A percentile compares a stretch with the other conserved stretches of the same genome.
Conservation (phyloP, 2,113 vertebrate genomes). For the Crocuta crocuta region DNA sequence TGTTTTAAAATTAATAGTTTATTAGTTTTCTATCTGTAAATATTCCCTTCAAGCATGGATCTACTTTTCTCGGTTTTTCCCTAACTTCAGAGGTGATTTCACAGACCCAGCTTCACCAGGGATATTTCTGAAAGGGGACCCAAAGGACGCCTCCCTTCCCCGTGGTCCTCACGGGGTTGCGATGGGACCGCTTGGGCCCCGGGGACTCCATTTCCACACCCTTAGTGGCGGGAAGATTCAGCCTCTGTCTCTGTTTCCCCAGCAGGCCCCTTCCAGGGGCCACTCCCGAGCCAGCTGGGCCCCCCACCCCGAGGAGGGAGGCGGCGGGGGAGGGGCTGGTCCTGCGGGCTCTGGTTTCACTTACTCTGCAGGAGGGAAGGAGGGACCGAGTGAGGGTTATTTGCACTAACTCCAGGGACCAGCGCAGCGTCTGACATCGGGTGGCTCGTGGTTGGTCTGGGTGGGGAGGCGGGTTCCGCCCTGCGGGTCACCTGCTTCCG, state of each 20-base stretch:
- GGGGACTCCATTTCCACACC: neutral
- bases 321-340: accelerated
- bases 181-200: accelerated
- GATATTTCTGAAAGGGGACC: neutral
- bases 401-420: too few relatives aligned
- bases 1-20: constrained; percentile 35
- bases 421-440: neutral
- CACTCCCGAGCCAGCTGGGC: neutral
- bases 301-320: neutral
- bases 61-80: neutral
- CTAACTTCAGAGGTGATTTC: neutral
- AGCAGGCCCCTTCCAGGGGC: neutral
- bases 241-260: neutral
- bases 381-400: accelerated
- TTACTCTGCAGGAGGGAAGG: neutral
- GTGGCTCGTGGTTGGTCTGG: too few relatives aligned
- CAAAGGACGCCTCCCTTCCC: accelerated
- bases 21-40: constrained; percentile 34
- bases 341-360: neutral
- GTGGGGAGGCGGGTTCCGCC: too few relatives aligned
- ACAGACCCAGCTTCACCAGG: accelerated
- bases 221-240: accelerated
- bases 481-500: too few relatives aligned
- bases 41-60: neutral
- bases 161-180: accelerated